Evolutionary conservation across 2,113 vertebrate genomes (phyloP).

Genomic region (cattle (Bos taurus)): ARS-UCD2.0 NC_037333.1:24176501-24177000

Average conservation of each 20-base stretch:
- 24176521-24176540: no score
- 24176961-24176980: not conserved
- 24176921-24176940: not conserved
- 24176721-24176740: not conserved
- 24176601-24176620: no score
- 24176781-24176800: not conserved
- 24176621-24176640: not conserved
- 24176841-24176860: not conserved
- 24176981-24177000: not conserved
- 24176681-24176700: not conserved
- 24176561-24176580: no score
- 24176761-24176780: not conserved
- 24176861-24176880: not conserved
- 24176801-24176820: not conserved
- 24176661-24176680: not conserved
- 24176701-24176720: not conserved
- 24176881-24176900: not conserved
- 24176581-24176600: no score
- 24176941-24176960: not conserved
- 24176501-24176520: no score
- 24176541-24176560: no score
- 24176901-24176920: not conserved
- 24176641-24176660: not conserved
- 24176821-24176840: not conserved
- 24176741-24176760: not conserved